Conservation (phyloP, 1,140 invertebrate genomes). For the Bombus fervidus region DNA sequence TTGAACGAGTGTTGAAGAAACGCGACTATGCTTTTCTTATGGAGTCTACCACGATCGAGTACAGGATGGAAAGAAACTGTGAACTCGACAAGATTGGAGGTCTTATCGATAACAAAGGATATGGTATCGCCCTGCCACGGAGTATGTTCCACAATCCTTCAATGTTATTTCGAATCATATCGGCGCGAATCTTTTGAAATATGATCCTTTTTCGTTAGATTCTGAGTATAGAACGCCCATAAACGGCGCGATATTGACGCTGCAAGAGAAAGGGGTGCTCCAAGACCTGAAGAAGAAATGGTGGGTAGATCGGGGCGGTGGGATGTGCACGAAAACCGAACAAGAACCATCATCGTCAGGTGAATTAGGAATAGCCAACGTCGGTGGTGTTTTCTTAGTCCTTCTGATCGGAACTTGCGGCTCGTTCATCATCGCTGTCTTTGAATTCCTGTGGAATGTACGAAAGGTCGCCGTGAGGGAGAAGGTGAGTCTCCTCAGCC, state of each 20-base stretch:
- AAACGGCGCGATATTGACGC: slow-evolving; percentile 88
- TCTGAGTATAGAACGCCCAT: slow-evolving; percentile 88
- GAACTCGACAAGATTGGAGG: slow-evolving; percentile 90
- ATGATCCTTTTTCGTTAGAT: slow-evolving; percentile 79
- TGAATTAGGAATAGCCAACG: slow-evolving; percentile 89
- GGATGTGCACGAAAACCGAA: slow-evolving; percentile 65
- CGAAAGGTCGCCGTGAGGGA: slow-evolving; percentile 89
- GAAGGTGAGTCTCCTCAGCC: slow-evolving; percentile 82
- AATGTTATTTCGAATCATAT: neutral
- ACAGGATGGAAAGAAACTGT: slow-evolving; percentile 87
- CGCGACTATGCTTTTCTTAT: slow-evolving; percentile 87
- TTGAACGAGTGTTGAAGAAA: slow-evolving; percentile 89
- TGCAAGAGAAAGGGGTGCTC: slow-evolving; percentile 92
- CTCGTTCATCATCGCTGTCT: slow-evolving; percentile 86
- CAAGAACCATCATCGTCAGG: slow-evolving; percentile 54
- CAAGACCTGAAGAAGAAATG: slow-evolving; percentile 92
- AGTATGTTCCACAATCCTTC: slow-evolving; percentile 78
- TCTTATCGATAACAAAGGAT: slow-evolving; percentile 90
- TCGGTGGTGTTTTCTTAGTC: slow-evolving; percentile 96
- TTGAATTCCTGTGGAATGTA: slow-evolving; percentile 93
- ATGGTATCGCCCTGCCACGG: slow-evolving; percentile 89
- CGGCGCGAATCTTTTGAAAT: neutral
- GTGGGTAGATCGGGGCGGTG: slow-evolving; percentile 88
- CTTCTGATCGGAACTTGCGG: slow-evolving; percentile 87
- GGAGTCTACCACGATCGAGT: slow-evolving; percentile 88